Evolutionary conservation across 2,888 invertebrate species (phyloP).

Genomic region (Caenorhabditis becei): DNA sequence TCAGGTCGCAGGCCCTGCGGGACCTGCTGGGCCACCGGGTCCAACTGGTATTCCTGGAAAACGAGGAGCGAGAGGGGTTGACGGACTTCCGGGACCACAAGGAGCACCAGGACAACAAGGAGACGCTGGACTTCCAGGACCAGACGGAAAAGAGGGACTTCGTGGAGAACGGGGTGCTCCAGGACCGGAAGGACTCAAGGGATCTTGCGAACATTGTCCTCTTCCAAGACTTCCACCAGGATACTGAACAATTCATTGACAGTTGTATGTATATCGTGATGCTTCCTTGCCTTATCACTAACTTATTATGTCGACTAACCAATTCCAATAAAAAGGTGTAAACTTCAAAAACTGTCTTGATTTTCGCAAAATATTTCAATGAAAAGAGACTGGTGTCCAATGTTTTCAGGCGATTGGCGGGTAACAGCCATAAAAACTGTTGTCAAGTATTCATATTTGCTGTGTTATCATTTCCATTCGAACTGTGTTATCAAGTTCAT

Average conservation of each 20-base stretch:
- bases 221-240: constrained; percentile 71
- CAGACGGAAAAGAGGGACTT: constrained; percentile 67
- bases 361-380: constrained; percentile 24
- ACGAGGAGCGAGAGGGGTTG: constrained; percentile 64
- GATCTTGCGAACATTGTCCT: constrained; percentile 71
- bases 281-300: not conserved
- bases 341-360: constrained; percentile 8
- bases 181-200: constrained; percentile 68
- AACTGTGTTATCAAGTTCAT: constrained; percentile 36
- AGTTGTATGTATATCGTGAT: constrained; percentile 53
- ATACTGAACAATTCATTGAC: constrained; percentile 39
- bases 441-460: constrained; percentile 15
- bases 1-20: constrained; percentile 70
- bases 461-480: constrained; percentile 18
- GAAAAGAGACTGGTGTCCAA: constrained; percentile 24
- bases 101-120: constrained; percentile 67
- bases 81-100: constrained; percentile 68
- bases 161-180: constrained; percentile 63
- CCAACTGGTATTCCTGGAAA: constrained; percentile 66
- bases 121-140: constrained; percentile 63
- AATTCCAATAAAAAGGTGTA: constrained; percentile 25
- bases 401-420: constrained; percentile 23
- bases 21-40: constrained; percentile 68
- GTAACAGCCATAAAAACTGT: constrained; percentile 49
- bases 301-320: constrained; percentile 8